Base-by-base conservation (phyloP, 1,140 invertebrate species). In the Drosophila mayri region DNA sequence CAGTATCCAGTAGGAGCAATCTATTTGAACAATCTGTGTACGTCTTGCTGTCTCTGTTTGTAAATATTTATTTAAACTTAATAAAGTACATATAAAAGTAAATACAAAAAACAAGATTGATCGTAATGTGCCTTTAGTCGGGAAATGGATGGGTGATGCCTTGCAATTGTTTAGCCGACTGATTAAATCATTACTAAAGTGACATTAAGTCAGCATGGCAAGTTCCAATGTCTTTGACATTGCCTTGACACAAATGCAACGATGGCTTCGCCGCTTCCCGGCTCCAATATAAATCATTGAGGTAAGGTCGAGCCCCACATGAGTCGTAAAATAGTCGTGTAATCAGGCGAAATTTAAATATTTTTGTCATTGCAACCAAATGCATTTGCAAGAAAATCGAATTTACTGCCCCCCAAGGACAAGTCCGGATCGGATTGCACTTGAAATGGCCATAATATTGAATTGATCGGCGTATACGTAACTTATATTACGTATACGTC, bases 51-150 rank as follows among this genome's bases (percentile, higher is more conserved):
- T 78, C 72, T 50, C 49, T 81, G 81, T 90, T 90, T 88, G 85
- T 90, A 90, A 90, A 90, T 90, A 90, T 90, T 90, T 90, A 90
- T 90, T 90, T 90, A 90, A 90, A 62, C 64, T 88, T 85, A 90
- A 88, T 90, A 88, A 90, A 90, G 60, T 88, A 88, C 80, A 80
- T 80, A 80, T 80, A 86, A 79, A 64, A 72, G 78, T 72, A 81
- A 68, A 81, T 55, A 68, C 43, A 44, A 57, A 44, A 57, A 78
- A 68, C 37, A 66, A 57, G 50, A 61, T 47, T 18, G 11, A 50
- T 14, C 3, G 16, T 6, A 37, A 18, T 30, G 46, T 3, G 14
- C 20, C 16, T 52, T 67, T 49, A 12, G 11, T 38, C 9, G n/a
- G 63, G 20, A 58, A 28, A 35, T 37, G 6, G 3, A 68, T 55